phyloP scores from a whole-genome alignment of 1,140 invertebrate genomes.

The Platorchestia sp. region DNA sequence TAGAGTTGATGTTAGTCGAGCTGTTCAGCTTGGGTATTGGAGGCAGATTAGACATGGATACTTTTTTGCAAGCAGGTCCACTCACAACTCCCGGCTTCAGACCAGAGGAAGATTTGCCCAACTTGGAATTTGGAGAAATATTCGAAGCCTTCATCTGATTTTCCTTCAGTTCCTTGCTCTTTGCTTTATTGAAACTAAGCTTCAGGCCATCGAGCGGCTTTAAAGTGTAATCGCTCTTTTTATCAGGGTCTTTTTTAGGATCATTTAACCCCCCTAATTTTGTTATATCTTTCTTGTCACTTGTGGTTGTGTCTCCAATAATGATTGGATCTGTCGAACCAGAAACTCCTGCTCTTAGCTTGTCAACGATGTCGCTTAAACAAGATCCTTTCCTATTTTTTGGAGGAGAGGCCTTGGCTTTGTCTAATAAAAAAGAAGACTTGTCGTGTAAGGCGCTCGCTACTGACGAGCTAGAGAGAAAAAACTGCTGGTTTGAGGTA shows the following conservation, averaged over 20 bases:
- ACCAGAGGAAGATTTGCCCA: slow-evolving; percentile 84
- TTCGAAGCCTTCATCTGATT: slow-evolving; percentile 71
- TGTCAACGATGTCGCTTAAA: slow-evolving; percentile 66
- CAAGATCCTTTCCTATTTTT: slow-evolving; percentile 66
- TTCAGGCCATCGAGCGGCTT: slow-evolving; percentile 89
- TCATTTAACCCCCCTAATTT: slow-evolving; percentile 66
- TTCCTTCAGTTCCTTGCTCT: slow-evolving; percentile 76
- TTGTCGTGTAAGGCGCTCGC: slow-evolving; percentile 59
- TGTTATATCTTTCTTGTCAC: slow-evolving; percentile 69
- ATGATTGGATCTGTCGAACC: slow-evolving; percentile 63
- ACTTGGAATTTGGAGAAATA: slow-evolving; percentile 72
- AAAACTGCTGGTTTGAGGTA: slow-evolving; percentile 52
- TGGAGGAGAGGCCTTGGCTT: slow-evolving; percentile 66
- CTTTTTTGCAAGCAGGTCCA: slow-evolving; percentile 83
- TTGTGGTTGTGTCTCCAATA: slow-evolving; percentile 55
- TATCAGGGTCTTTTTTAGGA: slow-evolving; percentile 69
- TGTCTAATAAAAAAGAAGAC: slow-evolving; percentile 59
- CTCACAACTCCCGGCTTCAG: slow-evolving; percentile 87
- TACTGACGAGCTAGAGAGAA: slow-evolving; percentile 63
- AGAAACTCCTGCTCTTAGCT: slow-evolving; percentile 63
- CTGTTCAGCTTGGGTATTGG: slow-evolving; percentile 63
- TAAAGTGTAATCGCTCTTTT: slow-evolving; percentile 87
- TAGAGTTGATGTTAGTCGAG: slow-evolving; percentile 60
- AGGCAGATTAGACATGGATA: slow-evolving; percentile 62
- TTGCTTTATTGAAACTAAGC: slow-evolving; percentile 89